These are phyloP conservation scores for Podotricha telesiphe DNA, from an alignment of 2,888 invertebrate genomes.

Conservation along the genomic window DNA sequence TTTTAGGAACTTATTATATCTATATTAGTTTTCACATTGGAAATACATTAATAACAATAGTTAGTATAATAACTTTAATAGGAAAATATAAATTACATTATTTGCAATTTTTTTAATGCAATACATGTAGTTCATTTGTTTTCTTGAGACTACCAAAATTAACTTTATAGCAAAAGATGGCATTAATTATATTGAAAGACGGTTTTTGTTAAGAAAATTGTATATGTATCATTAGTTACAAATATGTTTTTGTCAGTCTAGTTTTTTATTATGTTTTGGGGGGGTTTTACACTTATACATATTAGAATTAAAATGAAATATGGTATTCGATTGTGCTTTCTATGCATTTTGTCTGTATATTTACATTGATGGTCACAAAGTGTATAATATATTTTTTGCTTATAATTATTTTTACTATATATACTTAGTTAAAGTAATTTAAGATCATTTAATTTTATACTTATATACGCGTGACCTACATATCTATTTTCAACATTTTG, in stretches of 20 bases:
- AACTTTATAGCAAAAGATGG: not conserved
- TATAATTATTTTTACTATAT: too few relatives aligned
- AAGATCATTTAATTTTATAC: not conserved
- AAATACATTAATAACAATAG: not conserved
- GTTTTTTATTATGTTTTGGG: too few relatives aligned
- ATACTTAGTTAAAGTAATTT: not conserved
- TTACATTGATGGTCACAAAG: too few relatives aligned
- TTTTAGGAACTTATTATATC: not conserved
- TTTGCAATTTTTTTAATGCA: not conserved
- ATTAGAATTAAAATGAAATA: too few relatives aligned
- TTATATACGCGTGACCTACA: not conserved
- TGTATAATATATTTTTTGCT: not conserved
- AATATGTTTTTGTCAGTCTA: too few relatives aligned
- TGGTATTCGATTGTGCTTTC: too few relatives aligned
- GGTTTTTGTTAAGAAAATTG: too few relatives aligned
- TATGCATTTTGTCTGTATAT: too few relatives aligned
- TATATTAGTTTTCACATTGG: conserved; percentile 3
- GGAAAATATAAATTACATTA: not conserved
- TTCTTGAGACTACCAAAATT: not conserved
- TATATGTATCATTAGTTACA: too few relatives aligned
- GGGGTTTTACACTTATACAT: too few relatives aligned
- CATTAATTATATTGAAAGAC: not conserved
- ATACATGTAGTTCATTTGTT: too few relatives aligned
- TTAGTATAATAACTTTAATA: not conserved
- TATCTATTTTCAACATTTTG: not conserved